Conservation (phyloP, 2,113 vertebrate genomes). For the Epinephelus moara region DNA sequence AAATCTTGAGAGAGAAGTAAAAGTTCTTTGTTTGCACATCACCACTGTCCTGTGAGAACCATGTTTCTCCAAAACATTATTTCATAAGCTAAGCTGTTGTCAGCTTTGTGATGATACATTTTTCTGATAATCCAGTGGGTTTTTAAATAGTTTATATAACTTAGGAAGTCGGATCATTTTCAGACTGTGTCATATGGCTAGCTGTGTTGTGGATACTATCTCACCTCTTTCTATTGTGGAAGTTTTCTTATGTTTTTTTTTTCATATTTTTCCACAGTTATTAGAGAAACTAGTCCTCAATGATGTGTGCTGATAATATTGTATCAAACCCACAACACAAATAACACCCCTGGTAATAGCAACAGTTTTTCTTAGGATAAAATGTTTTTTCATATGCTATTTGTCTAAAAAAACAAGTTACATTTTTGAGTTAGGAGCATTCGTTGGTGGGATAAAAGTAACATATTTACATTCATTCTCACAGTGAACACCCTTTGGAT, state of each 20-base stretch:
- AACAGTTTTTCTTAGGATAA: not conserved
- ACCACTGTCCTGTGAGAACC: not conserved
- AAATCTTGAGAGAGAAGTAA: no score
- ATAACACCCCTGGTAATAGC: not conserved
- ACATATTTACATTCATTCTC: not conserved
- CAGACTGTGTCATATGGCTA: no score
- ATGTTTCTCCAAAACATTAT: not conserved
- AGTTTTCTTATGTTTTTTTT: not conserved
- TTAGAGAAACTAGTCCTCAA: not conserved
- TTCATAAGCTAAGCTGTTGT: not conserved
- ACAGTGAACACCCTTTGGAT: not conserved
- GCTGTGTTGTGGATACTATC: not conserved
- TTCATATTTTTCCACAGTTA: not conserved
- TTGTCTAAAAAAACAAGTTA: not conserved
- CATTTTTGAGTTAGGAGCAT: not conserved
- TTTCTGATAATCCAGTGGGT: not conserved
- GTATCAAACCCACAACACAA: not conserved
- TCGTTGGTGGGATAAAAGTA: not conserved
- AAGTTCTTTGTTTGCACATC: not conserved
- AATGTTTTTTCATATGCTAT: no score
- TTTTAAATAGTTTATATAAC: not conserved
- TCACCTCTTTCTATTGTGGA: not conserved
- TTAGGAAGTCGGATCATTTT: no score
- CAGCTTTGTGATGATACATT: not conserved
- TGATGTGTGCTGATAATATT: not conserved